Evolutionary conservation across 2,797 vertebrate genomes (phyloP).

Genomic region (Morelia viridis): DNA sequence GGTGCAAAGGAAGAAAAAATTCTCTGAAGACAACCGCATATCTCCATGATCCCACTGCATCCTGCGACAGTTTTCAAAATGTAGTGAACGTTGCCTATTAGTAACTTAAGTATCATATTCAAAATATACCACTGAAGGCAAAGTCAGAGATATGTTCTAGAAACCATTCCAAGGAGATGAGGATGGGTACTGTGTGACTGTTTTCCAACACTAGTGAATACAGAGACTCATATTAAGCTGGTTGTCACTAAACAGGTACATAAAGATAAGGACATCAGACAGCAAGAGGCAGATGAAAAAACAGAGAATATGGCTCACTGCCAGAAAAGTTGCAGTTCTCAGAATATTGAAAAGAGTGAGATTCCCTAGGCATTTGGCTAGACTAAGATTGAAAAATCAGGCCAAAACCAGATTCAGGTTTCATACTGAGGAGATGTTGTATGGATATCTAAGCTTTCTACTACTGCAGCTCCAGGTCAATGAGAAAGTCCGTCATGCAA

Average conservation of each 20-base stretch:
- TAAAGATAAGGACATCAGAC: neutral
- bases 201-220: too few species aligned
- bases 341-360: neutral
- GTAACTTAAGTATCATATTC: neutral
- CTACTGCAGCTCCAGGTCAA: neutral
- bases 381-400: neutral
- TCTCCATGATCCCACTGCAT: too few species aligned
- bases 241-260: neutral
- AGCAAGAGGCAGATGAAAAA: neutral
- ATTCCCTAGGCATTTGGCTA: neutral
- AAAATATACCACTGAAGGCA: neutral
- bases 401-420: neutral
- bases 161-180: neutral
- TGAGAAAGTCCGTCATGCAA: neutral
- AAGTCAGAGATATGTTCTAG: neutral
- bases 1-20: too few species aligned
- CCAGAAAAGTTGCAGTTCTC: neutral
- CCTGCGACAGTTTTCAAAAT: too few species aligned
- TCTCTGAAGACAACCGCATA: too few species aligned
- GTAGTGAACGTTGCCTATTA: too few species aligned
- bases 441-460: neutral
- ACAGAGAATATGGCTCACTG: neutral
- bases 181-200: neutral
- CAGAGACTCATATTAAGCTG: neutral
- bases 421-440: neutral